phyloP scores from a whole-genome alignment of 2,888 invertebrate species.

The Brachypalpus laphriformis region DNA sequence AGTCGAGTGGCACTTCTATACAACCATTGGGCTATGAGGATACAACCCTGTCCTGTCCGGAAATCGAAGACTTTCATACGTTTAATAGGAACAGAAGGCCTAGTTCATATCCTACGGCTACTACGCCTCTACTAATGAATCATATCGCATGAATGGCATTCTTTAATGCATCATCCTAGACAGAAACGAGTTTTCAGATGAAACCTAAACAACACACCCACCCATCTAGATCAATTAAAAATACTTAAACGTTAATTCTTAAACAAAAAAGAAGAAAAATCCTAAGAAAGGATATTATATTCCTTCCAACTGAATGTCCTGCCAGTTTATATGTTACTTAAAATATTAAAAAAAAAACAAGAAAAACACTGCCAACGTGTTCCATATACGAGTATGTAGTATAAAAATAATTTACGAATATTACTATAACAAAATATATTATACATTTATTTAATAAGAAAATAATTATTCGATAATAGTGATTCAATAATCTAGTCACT shows the following conservation, averaged over 20 bases:
- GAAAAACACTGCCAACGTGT: conserved; percentile 57
- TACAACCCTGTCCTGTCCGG: conserved; percentile 80
- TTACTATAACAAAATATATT: background rate
- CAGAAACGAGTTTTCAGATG: no score
- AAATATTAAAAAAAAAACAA: no score
- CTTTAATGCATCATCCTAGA: no score
- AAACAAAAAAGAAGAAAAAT: conserved; percentile 8
- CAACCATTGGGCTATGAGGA: conserved; percentile 80
- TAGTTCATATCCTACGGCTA: conserved; percentile 80
- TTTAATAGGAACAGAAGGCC: conserved; percentile 78
- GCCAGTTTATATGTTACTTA: conserved; percentile 50
- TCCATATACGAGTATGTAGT: no score
- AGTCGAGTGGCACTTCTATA: conserved; percentile 80
- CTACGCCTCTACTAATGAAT: conserved; percentile 81
- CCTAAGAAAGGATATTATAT: conserved; percentile 4
- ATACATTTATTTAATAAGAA: background rate
- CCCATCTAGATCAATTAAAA: conserved; percentile 19
- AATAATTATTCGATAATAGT: no score
- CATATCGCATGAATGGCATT: no score
- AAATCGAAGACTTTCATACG: conserved; percentile 78
- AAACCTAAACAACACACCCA: background rate
- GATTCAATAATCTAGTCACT: conserved; percentile 68
- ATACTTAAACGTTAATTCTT: conserved; percentile 19
- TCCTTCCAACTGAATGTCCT: conserved; percentile 53
- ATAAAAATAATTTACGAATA: no score